These are phyloP conservation scores for Rhagologus leucostigma DNA, from an alignment of 2,113 vertebrate species.

Conservation along the genomic window DNA sequence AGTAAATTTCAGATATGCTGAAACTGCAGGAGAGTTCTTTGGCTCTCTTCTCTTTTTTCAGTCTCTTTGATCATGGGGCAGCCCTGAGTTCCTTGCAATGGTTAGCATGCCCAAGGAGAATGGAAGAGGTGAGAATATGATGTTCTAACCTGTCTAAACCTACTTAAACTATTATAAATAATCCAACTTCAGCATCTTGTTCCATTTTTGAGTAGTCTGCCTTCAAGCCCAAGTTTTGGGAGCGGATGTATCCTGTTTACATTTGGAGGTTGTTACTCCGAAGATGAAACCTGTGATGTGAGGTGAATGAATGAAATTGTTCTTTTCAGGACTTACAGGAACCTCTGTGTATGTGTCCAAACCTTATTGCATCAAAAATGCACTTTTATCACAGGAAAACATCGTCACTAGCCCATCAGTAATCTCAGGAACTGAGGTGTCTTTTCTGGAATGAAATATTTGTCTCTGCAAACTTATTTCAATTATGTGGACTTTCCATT, in stretches of 20 bases:
- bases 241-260: neutral
- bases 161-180: neutral
- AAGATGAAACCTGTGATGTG: neutral
- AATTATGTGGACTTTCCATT: neutral
- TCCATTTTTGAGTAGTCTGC: neutral
- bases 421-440: neutral
- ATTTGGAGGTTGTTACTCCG: neutral
- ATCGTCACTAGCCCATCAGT: neutral
- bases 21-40: neutral
- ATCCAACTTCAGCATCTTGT: neutral
- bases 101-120: neutral
- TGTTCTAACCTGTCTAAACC: neutral
- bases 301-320: neutral
- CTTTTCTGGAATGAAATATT: neutral
- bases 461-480: neutral
- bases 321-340: neutral
- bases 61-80: neutral
- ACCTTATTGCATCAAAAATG: neutral
- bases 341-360: neutral
- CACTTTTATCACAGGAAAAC: neutral
- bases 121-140: neutral
- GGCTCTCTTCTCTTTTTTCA: rapidly evolving
- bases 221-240: neutral
- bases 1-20: neutral
- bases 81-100: neutral